Base-by-base conservation (phyloP, 2,113 vertebrate species). In the Poicephalus gulielmi region DNA sequence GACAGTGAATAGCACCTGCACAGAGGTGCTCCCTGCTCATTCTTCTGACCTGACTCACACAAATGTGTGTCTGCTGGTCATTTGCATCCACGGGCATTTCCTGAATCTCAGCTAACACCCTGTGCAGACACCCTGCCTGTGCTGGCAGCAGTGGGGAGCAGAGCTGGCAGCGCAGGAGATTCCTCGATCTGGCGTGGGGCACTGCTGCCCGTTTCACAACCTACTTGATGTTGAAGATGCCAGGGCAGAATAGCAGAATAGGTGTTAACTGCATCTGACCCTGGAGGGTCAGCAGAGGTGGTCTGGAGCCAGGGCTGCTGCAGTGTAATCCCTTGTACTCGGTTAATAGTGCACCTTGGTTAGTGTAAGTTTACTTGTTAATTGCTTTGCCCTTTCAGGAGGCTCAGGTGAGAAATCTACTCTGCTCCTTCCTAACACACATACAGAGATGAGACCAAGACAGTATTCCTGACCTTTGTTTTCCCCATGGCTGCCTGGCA, bases 391-490 rank as follows among this genome's bases (percentile, higher is more conserved):
- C 44, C 47, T 89, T 95, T 85, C 75, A 85, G 47, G 88, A 92
- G 91, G 69, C 82, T 94, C 75, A 62, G 81, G 55, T 94, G 76
- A 70, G 74, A 94, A 83, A 95, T 93, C 47, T 23, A 23, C 74
- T 91, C 83, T 92, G 63, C 86, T 95, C 78, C 75, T 93, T 96
- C 84, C 77, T 47, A 83, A 89, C 67, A 84, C 80, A 82, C 30
- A 59, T 2, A 87, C 31, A 90, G 27, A 81, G 64, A 62, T 70
- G 71, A 74, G 76, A 82, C 74, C 85, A 84, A 89, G 77, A 75
- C 25, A 78, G 55, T 37, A 71, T 75, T 86, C 52, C 69, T 37
- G 66, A 89, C 75, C 23, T 76, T 66, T 64, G 71, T 50, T 46
- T 90, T 95, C 73, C 82, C 90, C 73, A 52, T 5, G 66, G 37